Base-by-base conservation (phyloP, 2,888 invertebrate genomes). In the Copidosoma aretas region DNA sequence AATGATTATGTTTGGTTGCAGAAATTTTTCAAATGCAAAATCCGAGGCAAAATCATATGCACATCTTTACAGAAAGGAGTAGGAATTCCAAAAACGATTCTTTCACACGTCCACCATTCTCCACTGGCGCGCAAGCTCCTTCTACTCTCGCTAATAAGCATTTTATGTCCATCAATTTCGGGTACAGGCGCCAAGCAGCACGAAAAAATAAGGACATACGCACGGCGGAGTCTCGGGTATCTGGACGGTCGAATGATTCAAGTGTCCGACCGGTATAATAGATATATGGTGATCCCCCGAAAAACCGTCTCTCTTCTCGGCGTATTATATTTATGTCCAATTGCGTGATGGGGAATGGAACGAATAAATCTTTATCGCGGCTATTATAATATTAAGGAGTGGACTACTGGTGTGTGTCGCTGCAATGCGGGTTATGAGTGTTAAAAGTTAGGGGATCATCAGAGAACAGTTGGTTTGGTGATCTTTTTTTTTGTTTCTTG, bases 331-430 rank as follows among this genome's bases (percentile, higher is more conserved):
- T 32, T 5, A 8, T 32, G 32, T 8, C 8, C 4, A 32, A 32
- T 32, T n/a, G n/a, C n/a, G n/a, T n/a, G n/a, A n/a, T 32, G 32
- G 32, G 8, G 8, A 32, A 32, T 5, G 32, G 17, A 3, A 46
- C 43, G 43, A 61, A 69, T 65, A 69, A 69, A 69, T 69, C 69
- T 65, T 59, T 58, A 69, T 69, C 65, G 62, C 65, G 65, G 12
- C 60, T 60, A 68, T 68, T 68, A 64, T 49, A 56, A 46, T 65
- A 69, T 69, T 64, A 61, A 64, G 60, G 60, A 54, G n/a, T 10
- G 54, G 19, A 15, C 51, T n/a, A 14, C 21, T 21, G 10, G 3
- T 32, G 32, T 5, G 32, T 8, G 3, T 32, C 8, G 32, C 32
- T 32, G 43, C 25, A 24, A 41, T 57, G 49, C 62, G 43, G 58